Base-by-base conservation (phyloP, 2,888 invertebrate species). In the Orchestes rusci region DNA sequence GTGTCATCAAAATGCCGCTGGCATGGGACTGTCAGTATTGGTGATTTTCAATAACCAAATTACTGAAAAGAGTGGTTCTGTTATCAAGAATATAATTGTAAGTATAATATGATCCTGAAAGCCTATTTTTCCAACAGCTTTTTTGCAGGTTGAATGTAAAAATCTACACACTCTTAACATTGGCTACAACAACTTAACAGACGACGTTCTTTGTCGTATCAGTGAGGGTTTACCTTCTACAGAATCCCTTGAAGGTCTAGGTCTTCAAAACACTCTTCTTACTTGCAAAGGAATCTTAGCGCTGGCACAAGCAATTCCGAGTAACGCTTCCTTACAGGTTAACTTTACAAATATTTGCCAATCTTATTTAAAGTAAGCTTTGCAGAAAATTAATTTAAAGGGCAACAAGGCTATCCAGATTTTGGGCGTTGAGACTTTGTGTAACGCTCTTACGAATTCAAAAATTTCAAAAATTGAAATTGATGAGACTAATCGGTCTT, bases 351-450 rank as follows among this genome's bases (percentile, higher is more conserved):
- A 12, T 10, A 34, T 27, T 3, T 15, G n/a, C 20, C 15, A 13
- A 39, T 27, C 32, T 8, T 20, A 34, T 29, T 2, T 39, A 23
- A 46, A 13, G 19, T 28, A 37, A 44, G 45, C 19, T 42, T 51
- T 53, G 29, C 46, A 66, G 65, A 63, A 66, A 60, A 59, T 66
- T 3, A 67, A 66, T 52, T 46, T 67, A 15, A 64, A 62, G 53
- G 65, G 66, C 13, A 67, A 67, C 41, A 66, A 66, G 50, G 67
- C 64, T 8, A 63, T 67, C 44, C 64, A 64, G 55, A 54, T 59
- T 10, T 51, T 55, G 29, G 64, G 65, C 4, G 59, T 67, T 30
- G 63, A 65, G 43, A 56, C 55, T 19, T 46, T 67, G 12, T 64
- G 65, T 38, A 55, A 61, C 43, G 64, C 64, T 17, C 54, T 67